Evolutionary conservation across 2,113 vertebrate species (phyloP).

Genomic region (Gymnorhina tibicen): DNA sequence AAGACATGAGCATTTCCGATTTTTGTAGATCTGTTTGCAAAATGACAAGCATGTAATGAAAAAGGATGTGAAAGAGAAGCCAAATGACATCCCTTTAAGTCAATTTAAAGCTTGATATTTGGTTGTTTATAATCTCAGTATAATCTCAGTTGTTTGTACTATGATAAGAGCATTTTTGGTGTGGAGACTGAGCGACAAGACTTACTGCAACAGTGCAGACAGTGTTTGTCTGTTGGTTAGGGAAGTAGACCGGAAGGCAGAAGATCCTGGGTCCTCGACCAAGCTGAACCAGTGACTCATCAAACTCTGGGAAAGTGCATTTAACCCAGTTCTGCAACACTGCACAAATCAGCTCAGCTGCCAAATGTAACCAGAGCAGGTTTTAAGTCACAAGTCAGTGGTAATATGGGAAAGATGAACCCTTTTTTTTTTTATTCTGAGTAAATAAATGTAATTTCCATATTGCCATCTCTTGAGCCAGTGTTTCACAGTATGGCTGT

Average conservation of each 20-base stretch:
- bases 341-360: not conserved
- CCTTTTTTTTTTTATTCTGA: not conserved
- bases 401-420: not conserved
- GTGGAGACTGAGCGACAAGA: not conserved
- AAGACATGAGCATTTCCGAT: not conserved
- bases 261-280: conserved; percentile 21
- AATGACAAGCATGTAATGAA: conserved; percentile 36
- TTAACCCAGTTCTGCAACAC: not conserved
- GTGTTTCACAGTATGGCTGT: not conserved
- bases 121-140: conserved; percentile 64
- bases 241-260: not conserved
- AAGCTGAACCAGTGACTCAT: conserved; percentile 13
- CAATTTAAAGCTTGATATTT: conserved; percentile 45
- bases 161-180: conserved; percentile 69
- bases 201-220: not conserved
- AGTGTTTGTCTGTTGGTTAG: conserved; percentile 11
- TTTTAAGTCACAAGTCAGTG: not conserved
- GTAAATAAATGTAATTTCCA: not conserved
- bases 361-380: not conserved
- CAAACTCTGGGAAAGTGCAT: not conserved
- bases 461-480: not conserved
- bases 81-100: conserved; percentile 56
- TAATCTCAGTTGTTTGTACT: conserved; percentile 66
- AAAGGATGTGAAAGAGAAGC: conserved; percentile 61
- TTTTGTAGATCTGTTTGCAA: conserved; percentile 18